phyloP scores from a whole-genome alignment of 2,797 vertebrate species.

The Balearica regulorum region DNA sequence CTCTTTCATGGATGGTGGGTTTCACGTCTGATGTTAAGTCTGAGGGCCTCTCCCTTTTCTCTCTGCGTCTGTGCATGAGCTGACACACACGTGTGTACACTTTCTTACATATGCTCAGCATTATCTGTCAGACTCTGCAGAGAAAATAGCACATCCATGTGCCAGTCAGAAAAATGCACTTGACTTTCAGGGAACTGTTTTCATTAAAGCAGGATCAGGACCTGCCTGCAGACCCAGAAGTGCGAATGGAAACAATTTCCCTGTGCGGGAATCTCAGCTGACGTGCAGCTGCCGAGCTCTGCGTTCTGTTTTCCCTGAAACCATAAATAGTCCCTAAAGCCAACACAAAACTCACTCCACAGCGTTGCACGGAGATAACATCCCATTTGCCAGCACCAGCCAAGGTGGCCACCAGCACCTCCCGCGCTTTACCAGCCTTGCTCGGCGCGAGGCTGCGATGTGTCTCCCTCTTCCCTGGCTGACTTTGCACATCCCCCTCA shows the following conservation, averaged over 20 bases:
- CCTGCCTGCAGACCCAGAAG: not conserved
- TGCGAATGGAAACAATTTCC: slow-evolving; percentile 36
- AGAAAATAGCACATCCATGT: not conserved
- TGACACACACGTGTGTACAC: accelerated
- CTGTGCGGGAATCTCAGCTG: not conserved
- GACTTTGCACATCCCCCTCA: not conserved
- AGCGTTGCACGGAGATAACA: accelerated
- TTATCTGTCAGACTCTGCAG: not conserved
- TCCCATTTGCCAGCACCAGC: not conserved
- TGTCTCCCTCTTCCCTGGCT: not conserved
- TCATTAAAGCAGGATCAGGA: not conserved
- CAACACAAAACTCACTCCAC: not conserved
- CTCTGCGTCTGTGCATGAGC: not conserved
- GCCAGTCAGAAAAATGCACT: not conserved
- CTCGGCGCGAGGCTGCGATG: accelerated
- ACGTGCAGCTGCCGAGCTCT: not conserved
- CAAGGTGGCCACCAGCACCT: not conserved
- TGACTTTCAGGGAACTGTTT: slow-evolving; percentile 19
- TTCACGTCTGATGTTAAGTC: not conserved
- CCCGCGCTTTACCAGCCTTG: not conserved
- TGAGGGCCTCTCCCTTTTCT: not conserved
- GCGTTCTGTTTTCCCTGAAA: not conserved
- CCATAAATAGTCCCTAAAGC: slow-evolving; percentile 2
- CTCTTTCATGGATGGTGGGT: not conserved
- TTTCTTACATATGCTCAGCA: not conserved